These are phyloP conservation scores for Sebastes diaconus DNA, from an alignment of 2,797 vertebrate genomes.

Conservation along the genomic window DNA sequence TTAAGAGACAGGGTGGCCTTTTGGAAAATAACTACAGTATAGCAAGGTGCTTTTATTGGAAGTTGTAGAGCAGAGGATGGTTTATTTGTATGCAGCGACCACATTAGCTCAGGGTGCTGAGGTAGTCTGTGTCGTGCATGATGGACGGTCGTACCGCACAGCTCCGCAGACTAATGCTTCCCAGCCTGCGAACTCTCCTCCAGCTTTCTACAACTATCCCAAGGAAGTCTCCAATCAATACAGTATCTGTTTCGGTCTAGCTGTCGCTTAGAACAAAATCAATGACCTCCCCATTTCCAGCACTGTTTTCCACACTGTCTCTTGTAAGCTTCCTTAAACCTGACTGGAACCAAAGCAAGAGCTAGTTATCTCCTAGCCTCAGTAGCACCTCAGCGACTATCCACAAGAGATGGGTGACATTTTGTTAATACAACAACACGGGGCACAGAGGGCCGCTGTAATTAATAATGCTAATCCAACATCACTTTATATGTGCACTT, in stretches of 20 bases:
- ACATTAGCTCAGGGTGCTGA: conserved; percentile 59
- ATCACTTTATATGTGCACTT: conserved; percentile 67
- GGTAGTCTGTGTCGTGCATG: conserved; percentile 51
- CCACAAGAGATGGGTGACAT: conserved; percentile 45
- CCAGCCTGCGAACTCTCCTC: conserved; percentile 14
- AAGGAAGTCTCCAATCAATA: conserved; percentile 69
- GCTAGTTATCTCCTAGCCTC: conserved; percentile 9
- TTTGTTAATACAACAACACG: conserved; percentile 52
- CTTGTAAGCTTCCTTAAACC: conserved; percentile 45
- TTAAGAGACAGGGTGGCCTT: background rate
- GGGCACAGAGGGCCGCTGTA: conserved; percentile 30
- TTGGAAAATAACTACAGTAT: background rate
- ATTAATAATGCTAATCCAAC: conserved; percentile 76
- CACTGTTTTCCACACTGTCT: conserved; percentile 59
- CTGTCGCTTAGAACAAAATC: conserved; percentile 69
- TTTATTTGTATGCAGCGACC: conserved; percentile 38
- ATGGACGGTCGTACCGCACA: conserved; percentile 46
- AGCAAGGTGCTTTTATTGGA: conserved; percentile 2
- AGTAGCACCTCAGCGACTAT: conserved; percentile 1
- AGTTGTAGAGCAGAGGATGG: conserved; percentile 4
- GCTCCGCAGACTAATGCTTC: conserved; percentile 25
- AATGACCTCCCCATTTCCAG: conserved; percentile 57
- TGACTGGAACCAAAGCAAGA: conserved; percentile 18
- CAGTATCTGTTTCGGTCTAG: conserved; percentile 61
- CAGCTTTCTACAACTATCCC: conserved; percentile 39